phyloP scores from a whole-genome alignment of 2,888 invertebrate species.

The Machimus rusticus region DNA sequence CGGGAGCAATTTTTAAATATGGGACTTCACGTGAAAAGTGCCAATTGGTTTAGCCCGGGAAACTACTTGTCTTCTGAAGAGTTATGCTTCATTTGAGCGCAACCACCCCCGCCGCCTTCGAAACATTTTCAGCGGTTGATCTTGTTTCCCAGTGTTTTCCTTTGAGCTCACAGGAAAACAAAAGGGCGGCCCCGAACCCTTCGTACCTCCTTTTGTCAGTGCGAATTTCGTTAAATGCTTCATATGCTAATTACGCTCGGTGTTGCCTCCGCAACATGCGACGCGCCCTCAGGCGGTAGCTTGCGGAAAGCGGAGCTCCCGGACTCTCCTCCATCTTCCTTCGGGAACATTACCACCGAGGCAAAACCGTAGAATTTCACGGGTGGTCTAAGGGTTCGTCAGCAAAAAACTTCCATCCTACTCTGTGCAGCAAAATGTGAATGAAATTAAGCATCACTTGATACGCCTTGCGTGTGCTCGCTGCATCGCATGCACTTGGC shows the following conservation, averaged over 20 bases:
- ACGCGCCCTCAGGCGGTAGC: neutral
- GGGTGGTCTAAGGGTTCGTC: neutral
- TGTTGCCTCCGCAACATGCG: neutral
- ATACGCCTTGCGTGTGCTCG: slow-evolving; percentile 3
- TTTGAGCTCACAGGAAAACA: slow-evolving; percentile 7
- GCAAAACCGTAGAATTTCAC: neutral
- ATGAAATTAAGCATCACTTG: slow-evolving; percentile 28
- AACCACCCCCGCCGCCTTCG: neutral
- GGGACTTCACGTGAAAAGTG: slow-evolving; percentile 13
- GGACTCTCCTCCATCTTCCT: neutral
- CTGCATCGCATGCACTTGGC: neutral
- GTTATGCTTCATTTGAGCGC: neutral
- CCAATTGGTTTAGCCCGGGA: slow-evolving; percentile 21
- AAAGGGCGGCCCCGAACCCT: neutral
- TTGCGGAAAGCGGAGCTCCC: neutral
- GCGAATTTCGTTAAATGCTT: slow-evolving; percentile 21
- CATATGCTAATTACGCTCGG: slow-evolving; percentile 18
- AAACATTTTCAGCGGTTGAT: neutral
- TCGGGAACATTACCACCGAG: neutral
- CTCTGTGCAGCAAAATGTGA: neutral
- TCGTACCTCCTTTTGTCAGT: neutral
- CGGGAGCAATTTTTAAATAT: slow-evolving; percentile 6
- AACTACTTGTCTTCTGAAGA: slow-evolving; percentile 17
- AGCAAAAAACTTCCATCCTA: neutral
- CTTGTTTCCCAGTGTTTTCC: slow-evolving; percentile 18